Percentiles rank a stretch among this genome's conserved stretches.
These are phyloP conservation scores for Coleophora flavipennella DNA, from an alignment of 2,888 invertebrate species.

Conservation along the genomic window DNA sequence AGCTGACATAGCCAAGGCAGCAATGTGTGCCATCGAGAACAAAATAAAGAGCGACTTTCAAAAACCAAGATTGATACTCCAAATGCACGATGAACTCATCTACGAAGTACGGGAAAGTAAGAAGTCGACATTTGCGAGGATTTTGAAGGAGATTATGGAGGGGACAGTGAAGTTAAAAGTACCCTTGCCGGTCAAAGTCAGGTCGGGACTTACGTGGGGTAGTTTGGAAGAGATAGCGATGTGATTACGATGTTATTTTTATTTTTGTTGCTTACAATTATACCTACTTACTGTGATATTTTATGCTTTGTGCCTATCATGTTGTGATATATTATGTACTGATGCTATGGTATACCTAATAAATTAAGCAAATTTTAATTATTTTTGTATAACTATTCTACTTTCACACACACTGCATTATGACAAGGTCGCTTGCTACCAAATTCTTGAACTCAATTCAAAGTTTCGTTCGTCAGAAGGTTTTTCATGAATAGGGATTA, in stretches of 20 bases:
- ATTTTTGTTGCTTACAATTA: too few species aligned
- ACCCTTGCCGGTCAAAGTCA: slow-evolving; percentile 90
- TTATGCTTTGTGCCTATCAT: slow-evolving; percentile 3
- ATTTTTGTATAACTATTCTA: too few species aligned
- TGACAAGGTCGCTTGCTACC: too few species aligned
- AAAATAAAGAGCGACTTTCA: slow-evolving; percentile 35
- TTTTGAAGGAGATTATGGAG: slow-evolving; percentile 87
- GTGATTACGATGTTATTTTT: slow-evolving; percentile 7
- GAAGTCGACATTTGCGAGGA: slow-evolving; percentile 68
- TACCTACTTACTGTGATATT: too few species aligned
- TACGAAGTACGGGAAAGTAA: slow-evolving; percentile 84
- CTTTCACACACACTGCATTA: too few species aligned
- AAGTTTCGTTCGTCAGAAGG: too few species aligned
- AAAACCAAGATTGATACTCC: slow-evolving; percentile 82
- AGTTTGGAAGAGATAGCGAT: slow-evolving; percentile 34
- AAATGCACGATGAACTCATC: slow-evolving; percentile 96
- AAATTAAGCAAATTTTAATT: too few species aligned
- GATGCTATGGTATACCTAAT: slow-evolving; percentile 10
- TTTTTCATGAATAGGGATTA: too few species aligned
- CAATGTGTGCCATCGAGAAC: slow-evolving; percentile 85
- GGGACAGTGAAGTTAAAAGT: slow-evolving; percentile 79
- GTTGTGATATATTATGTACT: slow-evolving; percentile 2
- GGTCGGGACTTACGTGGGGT: slow-evolving; percentile 88
- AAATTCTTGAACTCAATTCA: too few species aligned
- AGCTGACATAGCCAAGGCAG: slow-evolving; percentile 94